phyloP scores from a whole-genome alignment of 2,888 invertebrate species.

The Venustoraphidia nigricollis region DNA sequence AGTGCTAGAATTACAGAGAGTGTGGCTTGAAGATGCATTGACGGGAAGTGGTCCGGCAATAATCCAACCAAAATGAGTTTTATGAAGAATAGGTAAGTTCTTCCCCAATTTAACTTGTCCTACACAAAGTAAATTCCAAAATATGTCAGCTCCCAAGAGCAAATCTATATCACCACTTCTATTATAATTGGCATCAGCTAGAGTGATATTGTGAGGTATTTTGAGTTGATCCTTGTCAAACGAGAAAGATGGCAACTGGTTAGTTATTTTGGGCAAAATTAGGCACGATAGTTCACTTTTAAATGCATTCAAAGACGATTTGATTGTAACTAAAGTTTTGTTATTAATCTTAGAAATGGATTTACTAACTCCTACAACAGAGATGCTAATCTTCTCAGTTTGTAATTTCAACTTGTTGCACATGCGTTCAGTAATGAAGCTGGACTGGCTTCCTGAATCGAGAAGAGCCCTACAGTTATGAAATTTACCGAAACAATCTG shows the following conservation, averaged over 20 bases:
- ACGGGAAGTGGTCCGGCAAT: background rate
- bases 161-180: conserved; percentile 3
- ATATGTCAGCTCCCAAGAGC: conserved; percentile 3
- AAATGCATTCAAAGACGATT: no score
- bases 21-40: background rate
- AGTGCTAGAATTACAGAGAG: background rate
- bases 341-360: no score
- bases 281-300: no score
- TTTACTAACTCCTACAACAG: no score
- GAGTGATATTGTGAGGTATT: conserved; percentile 2
- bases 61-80: conserved; percentile 7
- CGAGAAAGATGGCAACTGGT: background rate
- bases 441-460: no score
- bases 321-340: no score
- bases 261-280: no score
- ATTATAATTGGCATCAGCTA: conserved; percentile 7
- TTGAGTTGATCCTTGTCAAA: background rate
- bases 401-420: no score
- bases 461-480: background rate
- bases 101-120: conserved; percentile 6
- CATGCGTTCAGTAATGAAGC: no score
- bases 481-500: background rate
- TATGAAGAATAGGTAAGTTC: conserved; percentile 3
- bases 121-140: conserved; percentile 5
- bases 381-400: background rate